A percentile compares a stretch with the other conserved stretches of the same genome.
These are phyloP conservation scores for Melieria omissa DNA, from an alignment of 2,888 invertebrate genomes.

Conservation along the genomic window DNA sequence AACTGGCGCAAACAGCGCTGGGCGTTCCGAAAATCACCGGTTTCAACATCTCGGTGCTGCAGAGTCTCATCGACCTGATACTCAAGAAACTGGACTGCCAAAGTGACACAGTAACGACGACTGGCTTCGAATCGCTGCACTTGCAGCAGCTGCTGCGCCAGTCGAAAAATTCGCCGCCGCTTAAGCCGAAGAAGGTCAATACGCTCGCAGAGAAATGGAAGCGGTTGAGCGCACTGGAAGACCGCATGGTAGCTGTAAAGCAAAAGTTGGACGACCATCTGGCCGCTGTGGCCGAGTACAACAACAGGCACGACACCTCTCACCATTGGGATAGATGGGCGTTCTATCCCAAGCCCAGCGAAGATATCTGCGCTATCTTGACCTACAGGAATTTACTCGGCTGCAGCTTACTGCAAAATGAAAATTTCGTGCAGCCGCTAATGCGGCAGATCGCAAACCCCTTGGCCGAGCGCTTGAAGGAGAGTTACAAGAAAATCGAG, in stretches of 20 bases:
- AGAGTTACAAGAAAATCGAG: neutral
- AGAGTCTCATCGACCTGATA: slow-evolving; percentile 55
- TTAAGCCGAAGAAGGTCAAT: slow-evolving; percentile 49
- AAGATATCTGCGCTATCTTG: neutral
- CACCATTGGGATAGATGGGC: slow-evolving; percentile 38
- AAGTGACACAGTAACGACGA: slow-evolving; percentile 53
- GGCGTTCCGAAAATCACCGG: slow-evolving; percentile 53
- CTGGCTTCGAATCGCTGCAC: slow-evolving; percentile 53
- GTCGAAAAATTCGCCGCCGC: slow-evolving; percentile 52
- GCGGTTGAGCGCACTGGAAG: slow-evolving; percentile 39
- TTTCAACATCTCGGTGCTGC: slow-evolving; percentile 55
- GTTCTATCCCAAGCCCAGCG: slow-evolving; percentile 35
- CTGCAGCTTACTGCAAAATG: neutral
- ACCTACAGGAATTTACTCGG: neutral
- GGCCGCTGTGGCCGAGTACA: slow-evolving; percentile 46
- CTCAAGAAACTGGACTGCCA: slow-evolving; percentile 57
- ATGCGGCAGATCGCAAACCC: neutral
- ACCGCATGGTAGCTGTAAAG: slow-evolving; percentile 48
- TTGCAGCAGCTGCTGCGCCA: slow-evolving; percentile 52
- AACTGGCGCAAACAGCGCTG: slow-evolving; percentile 57
- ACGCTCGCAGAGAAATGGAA: slow-evolving; percentile 49
- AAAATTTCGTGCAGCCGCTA: neutral
- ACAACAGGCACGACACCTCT: neutral
- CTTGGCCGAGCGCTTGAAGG: neutral
- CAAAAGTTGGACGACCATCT: slow-evolving; percentile 53